phyloP scores from a whole-genome alignment of 2,888 invertebrate genomes.

The Mesochorus sp. region DNA sequence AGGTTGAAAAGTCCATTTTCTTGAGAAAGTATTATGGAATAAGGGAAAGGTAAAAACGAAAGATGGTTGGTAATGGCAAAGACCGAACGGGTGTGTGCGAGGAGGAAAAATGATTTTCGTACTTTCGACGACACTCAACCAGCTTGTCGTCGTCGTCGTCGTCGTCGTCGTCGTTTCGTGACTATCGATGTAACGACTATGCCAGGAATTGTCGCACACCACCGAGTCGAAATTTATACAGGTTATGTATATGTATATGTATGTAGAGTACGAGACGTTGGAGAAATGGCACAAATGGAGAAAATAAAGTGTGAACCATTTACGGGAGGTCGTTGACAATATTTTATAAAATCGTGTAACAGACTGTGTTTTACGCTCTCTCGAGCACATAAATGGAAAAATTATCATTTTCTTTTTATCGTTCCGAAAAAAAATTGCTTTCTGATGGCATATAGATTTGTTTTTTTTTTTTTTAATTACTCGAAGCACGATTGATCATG shows the following conservation, averaged over 20 bases:
- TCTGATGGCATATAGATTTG: neutral
- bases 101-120: conserved; percentile 22
- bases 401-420: neutral
- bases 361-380: neutral
- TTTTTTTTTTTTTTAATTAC: no score
- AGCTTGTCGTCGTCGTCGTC: conserved; percentile 1
- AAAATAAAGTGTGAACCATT: conserved; percentile 10
- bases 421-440: neutral
- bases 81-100: conserved; percentile 5
- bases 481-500: no score
- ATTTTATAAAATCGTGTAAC: neutral
- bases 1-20: conserved; percentile 11
- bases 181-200: conserved; percentile 38
- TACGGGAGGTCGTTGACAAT: conserved; percentile 26
- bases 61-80: conserved; percentile 27
- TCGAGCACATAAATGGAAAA: neutral
- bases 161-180: neutral
- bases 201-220: neutral
- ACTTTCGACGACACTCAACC: conserved; percentile 2
- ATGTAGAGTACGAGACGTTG: neutral
- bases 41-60: conserved; percentile 17
- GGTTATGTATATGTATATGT: neutral
- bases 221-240: no score
- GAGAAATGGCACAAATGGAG: neutral
- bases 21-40: conserved; percentile 1